Percentiles rank a stretch among this genome's conserved stretches.
phyloP scores from a whole-genome alignment of 2,113 vertebrate genomes.

The Ptyas mucosa region DNA sequence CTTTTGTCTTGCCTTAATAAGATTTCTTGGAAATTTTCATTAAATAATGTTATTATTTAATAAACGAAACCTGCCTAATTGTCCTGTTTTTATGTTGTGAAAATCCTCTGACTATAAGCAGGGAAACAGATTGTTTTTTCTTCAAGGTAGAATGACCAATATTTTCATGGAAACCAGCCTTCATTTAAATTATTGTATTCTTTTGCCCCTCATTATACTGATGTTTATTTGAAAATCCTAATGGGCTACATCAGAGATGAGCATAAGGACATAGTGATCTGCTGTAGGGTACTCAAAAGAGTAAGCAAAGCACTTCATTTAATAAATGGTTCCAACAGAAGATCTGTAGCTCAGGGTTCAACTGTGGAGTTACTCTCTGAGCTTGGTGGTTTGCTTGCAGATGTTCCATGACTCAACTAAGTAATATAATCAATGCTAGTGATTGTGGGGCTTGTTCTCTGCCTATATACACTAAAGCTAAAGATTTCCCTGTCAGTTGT shows the following conservation, averaged over 20 bases:
- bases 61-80: conserved; percentile 53
- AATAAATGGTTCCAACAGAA: neutral
- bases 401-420: neutral
- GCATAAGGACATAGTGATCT: neutral
- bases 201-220: conserved; percentile 23
- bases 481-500: neutral
- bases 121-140: conserved; percentile 54
- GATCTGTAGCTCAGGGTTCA: neutral
- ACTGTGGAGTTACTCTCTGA: neutral
- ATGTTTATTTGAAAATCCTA: conserved; percentile 46
- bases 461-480: neutral
- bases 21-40: conserved; percentile 44
- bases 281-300: neutral
- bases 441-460: neutral
- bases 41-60: conserved; percentile 54
- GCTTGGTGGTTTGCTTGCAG: neutral
- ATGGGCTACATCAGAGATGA: conserved; percentile 1
- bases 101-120: conserved; percentile 44
- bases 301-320: neutral
- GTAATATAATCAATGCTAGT: neutral
- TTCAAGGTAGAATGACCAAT: conserved; percentile 55
- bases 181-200: conserved; percentile 48
- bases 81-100: conserved; percentile 48
- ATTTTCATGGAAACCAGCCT: conserved; percentile 49
- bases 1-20: conserved; percentile 45